A percentile compares a stretch with the other conserved stretches of the same genome.
Conservation (phyloP, 1,140 invertebrate species). For the Arion vulgaris region DNA sequence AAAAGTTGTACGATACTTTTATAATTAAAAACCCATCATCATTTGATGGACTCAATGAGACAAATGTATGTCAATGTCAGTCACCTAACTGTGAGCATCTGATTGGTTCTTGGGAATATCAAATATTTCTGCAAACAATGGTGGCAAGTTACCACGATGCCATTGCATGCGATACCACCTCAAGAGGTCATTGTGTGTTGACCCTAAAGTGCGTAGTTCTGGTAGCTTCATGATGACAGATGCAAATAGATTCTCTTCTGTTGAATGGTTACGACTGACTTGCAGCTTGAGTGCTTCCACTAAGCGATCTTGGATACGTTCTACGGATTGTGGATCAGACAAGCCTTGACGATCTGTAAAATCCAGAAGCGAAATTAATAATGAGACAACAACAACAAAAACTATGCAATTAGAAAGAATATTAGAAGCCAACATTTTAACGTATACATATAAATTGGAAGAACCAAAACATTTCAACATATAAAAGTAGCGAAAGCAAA, state of each 20-base stretch:
- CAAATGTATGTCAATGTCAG: no score
- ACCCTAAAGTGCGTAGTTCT: slow-evolving; percentile 87
- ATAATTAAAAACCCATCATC: no score
- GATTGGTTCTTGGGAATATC: slow-evolving; percentile 92
- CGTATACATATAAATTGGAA: no score
- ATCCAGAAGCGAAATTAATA: no score
- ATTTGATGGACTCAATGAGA: no score
- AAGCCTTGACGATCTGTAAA: slow-evolving; percentile 79
- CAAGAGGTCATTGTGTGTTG: slow-evolving; percentile 87
- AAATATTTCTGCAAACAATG: slow-evolving; percentile 96
- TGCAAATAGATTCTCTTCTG: slow-evolving; percentile 79
- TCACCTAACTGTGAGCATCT: slow-evolving; percentile 32
- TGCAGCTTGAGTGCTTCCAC: slow-evolving; percentile 88
- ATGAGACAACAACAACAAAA: no score
- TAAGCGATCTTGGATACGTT: slow-evolving; percentile 85
- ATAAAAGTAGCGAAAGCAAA: no score
- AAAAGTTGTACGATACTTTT: no score
- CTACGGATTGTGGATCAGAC: slow-evolving; percentile 86
- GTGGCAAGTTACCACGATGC: slow-evolving; percentile 87
- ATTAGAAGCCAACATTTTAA: no score
- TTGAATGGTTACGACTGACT: slow-evolving; percentile 76
- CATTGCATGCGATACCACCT: slow-evolving; percentile 93
- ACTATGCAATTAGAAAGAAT: no score
- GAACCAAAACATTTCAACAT: no score
- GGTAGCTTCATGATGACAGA: slow-evolving; percentile 82